phyloP scores from a whole-genome alignment of 2,888 invertebrate species.

The Nomada lathburiana region DNA sequence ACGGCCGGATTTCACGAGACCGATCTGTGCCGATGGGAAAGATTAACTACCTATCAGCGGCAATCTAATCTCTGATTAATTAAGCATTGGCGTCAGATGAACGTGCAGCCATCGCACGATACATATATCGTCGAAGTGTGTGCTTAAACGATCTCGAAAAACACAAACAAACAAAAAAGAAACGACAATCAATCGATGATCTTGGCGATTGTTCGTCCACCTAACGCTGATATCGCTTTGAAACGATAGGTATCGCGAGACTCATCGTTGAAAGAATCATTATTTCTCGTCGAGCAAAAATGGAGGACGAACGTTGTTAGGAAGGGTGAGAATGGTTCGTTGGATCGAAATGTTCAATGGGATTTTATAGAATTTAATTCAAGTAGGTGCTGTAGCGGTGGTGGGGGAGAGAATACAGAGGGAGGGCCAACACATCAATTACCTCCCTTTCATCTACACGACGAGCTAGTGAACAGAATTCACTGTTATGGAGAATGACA shows the following conservation, averaged over 20 bases:
- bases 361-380: too few relatives aligned
- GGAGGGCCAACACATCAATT: constrained; percentile 57
- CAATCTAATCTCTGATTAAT: constrained; percentile 47
- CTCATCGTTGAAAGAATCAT: neutral
- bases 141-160: constrained; percentile 16
- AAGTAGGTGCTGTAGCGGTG: too few relatives aligned
- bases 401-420: neutral
- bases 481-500: constrained; percentile 50
- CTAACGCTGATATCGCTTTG: constrained; percentile 16
- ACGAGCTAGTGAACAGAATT: constrained; percentile 16
- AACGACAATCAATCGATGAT: constrained; percentile 5
- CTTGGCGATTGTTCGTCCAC: neutral
- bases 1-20: neutral
- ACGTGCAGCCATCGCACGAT: constrained; percentile 16
- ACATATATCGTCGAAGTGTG: neutral
- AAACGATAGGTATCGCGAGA: constrained; percentile 4
- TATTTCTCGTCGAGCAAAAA: neutral
- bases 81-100: constrained; percentile 28
- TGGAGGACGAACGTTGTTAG: neutral
- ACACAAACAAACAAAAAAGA: neutral
- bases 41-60: constrained; percentile 15
- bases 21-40: neutral
- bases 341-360: neutral
- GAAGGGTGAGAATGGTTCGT: neutral
- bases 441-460: constrained; percentile 56